These are phyloP conservation scores for Periphyllus acericola DNA, from an alignment of 2,888 invertebrate genomes.

Conservation along the genomic window DNA sequence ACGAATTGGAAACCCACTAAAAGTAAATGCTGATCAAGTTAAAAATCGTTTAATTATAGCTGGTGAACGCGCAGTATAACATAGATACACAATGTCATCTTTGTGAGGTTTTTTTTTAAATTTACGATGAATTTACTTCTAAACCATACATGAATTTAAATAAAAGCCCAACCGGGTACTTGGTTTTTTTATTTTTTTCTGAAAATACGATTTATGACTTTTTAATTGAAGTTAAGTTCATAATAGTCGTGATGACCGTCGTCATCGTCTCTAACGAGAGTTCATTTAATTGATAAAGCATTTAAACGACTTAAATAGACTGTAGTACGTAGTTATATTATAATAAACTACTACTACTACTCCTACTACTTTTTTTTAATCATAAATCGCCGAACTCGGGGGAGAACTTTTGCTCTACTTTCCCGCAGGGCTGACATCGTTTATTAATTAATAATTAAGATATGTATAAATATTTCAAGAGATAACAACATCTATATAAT, in stretches of 20 bases:
- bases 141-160: neutral
- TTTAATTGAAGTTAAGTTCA: conserved; percentile 40
- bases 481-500: too few species aligned
- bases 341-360: too few species aligned
- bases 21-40: neutral
- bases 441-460: too few species aligned
- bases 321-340: neutral
- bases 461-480: too few species aligned
- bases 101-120: neutral
- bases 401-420: too few species aligned
- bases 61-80: neutral
- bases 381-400: too few species aligned
- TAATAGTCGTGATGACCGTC: neutral
- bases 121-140: neutral
- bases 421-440: too few species aligned
- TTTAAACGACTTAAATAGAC: conserved; percentile 1
- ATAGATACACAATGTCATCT: neutral
- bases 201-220: conserved; percentile 12
- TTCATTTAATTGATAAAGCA: conserved; percentile 14
- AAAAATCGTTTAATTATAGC: neutral
- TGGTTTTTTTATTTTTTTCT: neutral
- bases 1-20: neutral
- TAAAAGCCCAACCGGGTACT: neutral
- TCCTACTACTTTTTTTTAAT: too few species aligned
- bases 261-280: neutral